These are phyloP conservation scores for Ariopsis seemanni DNA, from an alignment of 2,113 vertebrate species.

Conservation along the genomic window DNA sequence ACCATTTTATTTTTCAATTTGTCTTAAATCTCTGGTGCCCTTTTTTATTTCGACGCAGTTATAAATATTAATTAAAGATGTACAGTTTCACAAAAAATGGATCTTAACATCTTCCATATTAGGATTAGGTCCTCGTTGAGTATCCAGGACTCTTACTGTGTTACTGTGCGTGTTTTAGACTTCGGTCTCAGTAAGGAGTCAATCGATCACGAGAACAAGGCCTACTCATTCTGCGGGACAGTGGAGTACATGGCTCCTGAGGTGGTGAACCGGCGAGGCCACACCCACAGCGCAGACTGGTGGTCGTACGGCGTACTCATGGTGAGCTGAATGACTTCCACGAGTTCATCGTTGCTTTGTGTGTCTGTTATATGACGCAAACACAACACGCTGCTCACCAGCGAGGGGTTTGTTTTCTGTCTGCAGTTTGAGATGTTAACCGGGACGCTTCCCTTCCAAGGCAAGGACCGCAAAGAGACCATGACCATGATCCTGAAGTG, in stretches of 20 bases:
- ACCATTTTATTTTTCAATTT: too few species aligned
- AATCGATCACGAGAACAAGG: slow-evolving; percentile 83
- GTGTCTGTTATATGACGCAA: not conserved
- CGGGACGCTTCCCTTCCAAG: slow-evolving; percentile 83
- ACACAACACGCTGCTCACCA: not conserved
- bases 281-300: slow-evolving; percentile 85
- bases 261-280: slow-evolving; percentile 83
- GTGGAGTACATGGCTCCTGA: slow-evolving; percentile 89
- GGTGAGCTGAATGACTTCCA: slow-evolving; percentile 60
- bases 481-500: slow-evolving; percentile 89
- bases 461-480: slow-evolving; percentile 87
- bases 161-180: slow-evolving; percentile 63
- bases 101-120: not conserved
- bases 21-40: not conserved
- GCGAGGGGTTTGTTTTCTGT: slow-evolving; percentile 12
- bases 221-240: slow-evolving; percentile 84
- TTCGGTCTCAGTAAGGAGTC: slow-evolving; percentile 87
- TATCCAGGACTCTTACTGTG: not conserved
- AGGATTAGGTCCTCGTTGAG: not conserved
- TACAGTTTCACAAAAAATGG: not conserved
- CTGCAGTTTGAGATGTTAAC: slow-evolving; percentile 88
- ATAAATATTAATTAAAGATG: too few species aligned
- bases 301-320: slow-evolving; percentile 87
- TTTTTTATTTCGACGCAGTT: not conserved
- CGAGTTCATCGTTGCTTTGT: not conserved